Evolutionary conservation across 1,140 invertebrate species (phyloP).

Genomic region (Lysiphlebus fabarum): DNA sequence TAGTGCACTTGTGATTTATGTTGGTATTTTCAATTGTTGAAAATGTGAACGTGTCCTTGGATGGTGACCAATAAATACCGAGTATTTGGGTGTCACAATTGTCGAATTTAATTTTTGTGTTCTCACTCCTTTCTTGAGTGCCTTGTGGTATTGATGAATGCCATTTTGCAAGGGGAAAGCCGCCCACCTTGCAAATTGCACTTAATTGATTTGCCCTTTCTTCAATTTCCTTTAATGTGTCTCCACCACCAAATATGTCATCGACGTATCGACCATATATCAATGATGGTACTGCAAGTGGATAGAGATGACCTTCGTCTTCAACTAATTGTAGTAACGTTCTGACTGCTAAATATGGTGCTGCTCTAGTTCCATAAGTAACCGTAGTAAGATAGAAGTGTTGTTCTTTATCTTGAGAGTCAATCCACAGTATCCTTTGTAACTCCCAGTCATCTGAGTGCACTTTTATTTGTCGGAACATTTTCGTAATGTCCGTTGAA

Average conservation of each 20-base stretch:
- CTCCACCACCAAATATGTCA: conserved; percentile 9
- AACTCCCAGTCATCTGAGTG: conserved; percentile 4
- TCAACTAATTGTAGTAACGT: conserved; percentile 33
- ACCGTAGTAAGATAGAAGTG: not conserved
- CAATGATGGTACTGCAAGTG: conserved; percentile 9
- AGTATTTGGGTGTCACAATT: not conserved
- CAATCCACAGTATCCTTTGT: conserved; percentile 14
- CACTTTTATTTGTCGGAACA: not conserved
- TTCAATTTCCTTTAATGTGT: not conserved
- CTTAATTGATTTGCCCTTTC: not conserved
- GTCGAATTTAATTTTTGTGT: not conserved
- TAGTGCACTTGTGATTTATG: not conserved
- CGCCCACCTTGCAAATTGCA: conserved; percentile 6
- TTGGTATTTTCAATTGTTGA: not conserved
- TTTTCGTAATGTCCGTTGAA: conserved; percentile 33
- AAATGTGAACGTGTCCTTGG: conserved; percentile 17
- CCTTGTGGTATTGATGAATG: conserved; percentile 1
- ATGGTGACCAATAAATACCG: conserved; percentile 3
- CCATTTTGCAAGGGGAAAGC: conserved; percentile 24
- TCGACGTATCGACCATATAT: conserved; percentile 4
- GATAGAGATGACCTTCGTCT: conserved; percentile 29
- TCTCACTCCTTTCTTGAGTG: too few species aligned
- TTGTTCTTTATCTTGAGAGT: not conserved
- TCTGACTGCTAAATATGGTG: conserved; percentile 25
- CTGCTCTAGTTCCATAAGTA: conserved; percentile 40